A percentile compares a stretch with the other conserved stretches of the same genome.
These are phyloP conservation scores for Aegypius monachus DNA, from an alignment of 2,113 vertebrate species.

Conservation along the genomic window DNA sequence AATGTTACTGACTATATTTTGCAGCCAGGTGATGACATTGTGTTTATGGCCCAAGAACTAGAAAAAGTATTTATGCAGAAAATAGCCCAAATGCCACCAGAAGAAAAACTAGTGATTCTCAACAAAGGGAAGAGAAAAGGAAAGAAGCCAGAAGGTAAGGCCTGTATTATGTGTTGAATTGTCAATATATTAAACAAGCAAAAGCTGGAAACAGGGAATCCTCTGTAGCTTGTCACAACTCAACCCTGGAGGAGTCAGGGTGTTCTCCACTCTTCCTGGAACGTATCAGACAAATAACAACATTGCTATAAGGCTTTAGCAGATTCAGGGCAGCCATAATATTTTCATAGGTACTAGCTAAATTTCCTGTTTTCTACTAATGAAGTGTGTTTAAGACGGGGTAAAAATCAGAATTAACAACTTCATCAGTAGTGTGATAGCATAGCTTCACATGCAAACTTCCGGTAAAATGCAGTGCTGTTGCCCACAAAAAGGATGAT, in stretches of 20 bases:
- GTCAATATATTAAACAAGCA: background rate
- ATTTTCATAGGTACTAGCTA: background rate
- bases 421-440: background rate
- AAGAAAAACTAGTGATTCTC: slow-evolving; percentile 74
- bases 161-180: background rate
- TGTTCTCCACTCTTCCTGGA: background rate
- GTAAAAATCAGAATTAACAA: background rate
- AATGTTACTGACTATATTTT: background rate
- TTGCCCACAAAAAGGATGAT: background rate
- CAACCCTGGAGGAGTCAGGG: background rate
- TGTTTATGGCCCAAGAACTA: slow-evolving; percentile 89
- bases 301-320: background rate
- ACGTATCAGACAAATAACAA: background rate
- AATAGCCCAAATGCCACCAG: slow-evolving; percentile 85
- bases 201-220: background rate
- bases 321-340: background rate
- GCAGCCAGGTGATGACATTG: slow-evolving; percentile 89
- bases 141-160: slow-evolving; percentile 57
- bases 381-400: background rate
- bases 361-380: background rate
- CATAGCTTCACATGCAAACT: background rate
- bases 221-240: background rate
- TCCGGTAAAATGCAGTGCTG: background rate
- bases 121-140: slow-evolving; percentile 75
- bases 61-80: slow-evolving; percentile 89